Base-by-base conservation (phyloP, 2,797 vertebrate species). In the Pelobates cultripes region DNA sequence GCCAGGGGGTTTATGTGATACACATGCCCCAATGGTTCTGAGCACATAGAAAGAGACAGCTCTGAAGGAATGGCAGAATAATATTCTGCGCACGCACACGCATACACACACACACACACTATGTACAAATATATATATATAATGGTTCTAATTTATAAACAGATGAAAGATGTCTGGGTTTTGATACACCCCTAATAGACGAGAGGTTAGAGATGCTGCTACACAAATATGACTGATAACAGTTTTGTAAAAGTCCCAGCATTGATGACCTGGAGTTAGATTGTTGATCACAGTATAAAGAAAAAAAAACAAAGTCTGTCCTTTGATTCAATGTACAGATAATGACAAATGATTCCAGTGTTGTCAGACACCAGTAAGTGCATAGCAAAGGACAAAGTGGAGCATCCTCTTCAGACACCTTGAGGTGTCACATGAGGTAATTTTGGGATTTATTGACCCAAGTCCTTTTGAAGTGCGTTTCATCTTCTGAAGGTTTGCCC, bases 251-350 rank as follows among this genome's bases (percentile, higher is more conserved):
- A 7, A 61, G 55, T 64, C 74, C 68, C 66, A 63, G 61, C 63
- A 78, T 12, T 43, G 66, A 74, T 74, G 66, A 71, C 72, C 71
- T 75, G 55, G 43, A 0, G 68, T 89, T 86, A 88, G 88, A 87
- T 85, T 78, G 86, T 85, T 88, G 86, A 92, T 93, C 91, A 93
- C 91, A 93, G 91, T 92, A 93, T 93, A 87, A 86, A 51, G 85
- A 85, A 71, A 90, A 87, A 17, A 73, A 89, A 82, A 81, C 70
- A 78, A 83, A 87, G 82, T 87, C 85, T 86, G 89, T 90, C 85
- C 89, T 88, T 92, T 87, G 77, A 89, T 90, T 88, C 89, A 89
- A 86, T 0, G 85, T 86, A 85, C 87, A 90, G 87, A 77, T 79
- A 85, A 85, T 0, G 42, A 86, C 82, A 83, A 87, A 72, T 79